Percentiles rank a stretch among this genome's conserved stretches.
phyloP scores from a whole-genome alignment of 2,888 invertebrate species.

The Fragum sueziense region DNA sequence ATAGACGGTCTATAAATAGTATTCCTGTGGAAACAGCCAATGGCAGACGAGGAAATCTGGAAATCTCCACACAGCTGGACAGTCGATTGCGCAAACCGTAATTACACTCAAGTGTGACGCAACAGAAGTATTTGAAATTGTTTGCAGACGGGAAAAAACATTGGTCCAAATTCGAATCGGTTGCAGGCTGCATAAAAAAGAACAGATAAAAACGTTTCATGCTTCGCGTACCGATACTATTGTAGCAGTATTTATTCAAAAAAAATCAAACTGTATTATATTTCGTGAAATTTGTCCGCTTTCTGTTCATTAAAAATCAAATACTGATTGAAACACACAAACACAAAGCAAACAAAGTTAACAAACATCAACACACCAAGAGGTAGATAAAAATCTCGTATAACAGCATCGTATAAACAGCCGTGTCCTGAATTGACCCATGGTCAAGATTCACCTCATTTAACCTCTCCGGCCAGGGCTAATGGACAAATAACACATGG shows the following conservation, averaged over 20 bases:
- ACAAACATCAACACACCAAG: background rate
- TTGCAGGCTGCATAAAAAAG: no score
- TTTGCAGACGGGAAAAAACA: no score
- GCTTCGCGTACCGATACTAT: no score
- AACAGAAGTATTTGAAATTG: constrained; percentile 17
- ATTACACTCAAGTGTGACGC: constrained; percentile 38
- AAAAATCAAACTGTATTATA: no score
- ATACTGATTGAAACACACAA: no score
- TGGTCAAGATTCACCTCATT: constrained; percentile 56
- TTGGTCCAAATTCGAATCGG: no score
- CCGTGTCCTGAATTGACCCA: constrained; percentile 57
- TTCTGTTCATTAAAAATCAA: no score
- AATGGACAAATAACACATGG: constrained; percentile 24
- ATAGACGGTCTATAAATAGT: constrained; percentile 54
- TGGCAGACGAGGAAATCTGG: constrained; percentile 27
- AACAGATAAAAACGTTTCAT: no score
- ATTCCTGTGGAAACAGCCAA: constrained; percentile 40
- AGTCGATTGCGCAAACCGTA: constrained; percentile 49
- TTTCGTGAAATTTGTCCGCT: no score
- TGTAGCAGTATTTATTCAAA: no score
- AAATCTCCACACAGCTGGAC: constrained; percentile 52
- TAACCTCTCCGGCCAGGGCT: constrained; percentile 44
- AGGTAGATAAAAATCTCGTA: no score
- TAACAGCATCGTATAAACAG: background rate
- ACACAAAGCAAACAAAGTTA: no score